Conservation (phyloP, 2,797 vertebrate genomes). For the Poeciliopsis infans region DNA sequence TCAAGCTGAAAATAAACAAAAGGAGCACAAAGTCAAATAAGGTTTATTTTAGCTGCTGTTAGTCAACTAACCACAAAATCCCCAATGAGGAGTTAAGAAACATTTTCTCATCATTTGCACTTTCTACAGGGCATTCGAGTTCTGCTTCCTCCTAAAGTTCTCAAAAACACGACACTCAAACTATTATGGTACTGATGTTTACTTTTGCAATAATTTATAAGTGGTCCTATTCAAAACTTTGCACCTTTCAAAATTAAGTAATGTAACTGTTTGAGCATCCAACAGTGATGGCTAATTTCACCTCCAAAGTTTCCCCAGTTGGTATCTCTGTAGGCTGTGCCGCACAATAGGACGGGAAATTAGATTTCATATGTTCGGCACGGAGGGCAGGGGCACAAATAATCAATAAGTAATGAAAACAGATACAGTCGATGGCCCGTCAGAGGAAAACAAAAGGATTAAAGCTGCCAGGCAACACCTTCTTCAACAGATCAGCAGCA, state of each 20-base stretch:
- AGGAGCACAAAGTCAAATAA: too few relatives aligned
- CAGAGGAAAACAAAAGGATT: slow-evolving; percentile 59
- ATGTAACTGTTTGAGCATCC: neutral
- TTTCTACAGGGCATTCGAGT: too few relatives aligned
- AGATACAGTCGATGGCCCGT: slow-evolving; percentile 32
- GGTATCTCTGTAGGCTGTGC: slow-evolving; percentile 34
- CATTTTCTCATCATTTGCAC: too few relatives aligned
- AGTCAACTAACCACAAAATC: too few relatives aligned
- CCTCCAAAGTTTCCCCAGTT: slow-evolving; percentile 1
- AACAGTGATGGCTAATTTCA: neutral
- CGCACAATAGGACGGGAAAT: slow-evolving; percentile 57
- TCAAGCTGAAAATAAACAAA: too few relatives aligned
- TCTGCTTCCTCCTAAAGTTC: too few relatives aligned
- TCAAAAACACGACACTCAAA: too few relatives aligned
- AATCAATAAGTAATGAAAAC: slow-evolving; percentile 50
- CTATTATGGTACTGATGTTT: too few relatives aligned
- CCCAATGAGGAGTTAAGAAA: too few relatives aligned
- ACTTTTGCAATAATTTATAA: too few relatives aligned
- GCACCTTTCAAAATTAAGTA: neutral
- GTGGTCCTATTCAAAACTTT: neutral
- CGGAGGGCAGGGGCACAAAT: slow-evolving; percentile 31
- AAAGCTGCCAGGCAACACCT: slow-evolving; percentile 34
- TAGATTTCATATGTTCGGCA: slow-evolving; percentile 51
- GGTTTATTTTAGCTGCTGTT: too few relatives aligned
- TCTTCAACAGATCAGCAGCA: slow-evolving; percentile 39